Percentiles rank a stretch among this genome's conserved stretches.
phyloP scores from a whole-genome alignment of 2,797 vertebrate genomes.

The Natrix natrix region DNA sequence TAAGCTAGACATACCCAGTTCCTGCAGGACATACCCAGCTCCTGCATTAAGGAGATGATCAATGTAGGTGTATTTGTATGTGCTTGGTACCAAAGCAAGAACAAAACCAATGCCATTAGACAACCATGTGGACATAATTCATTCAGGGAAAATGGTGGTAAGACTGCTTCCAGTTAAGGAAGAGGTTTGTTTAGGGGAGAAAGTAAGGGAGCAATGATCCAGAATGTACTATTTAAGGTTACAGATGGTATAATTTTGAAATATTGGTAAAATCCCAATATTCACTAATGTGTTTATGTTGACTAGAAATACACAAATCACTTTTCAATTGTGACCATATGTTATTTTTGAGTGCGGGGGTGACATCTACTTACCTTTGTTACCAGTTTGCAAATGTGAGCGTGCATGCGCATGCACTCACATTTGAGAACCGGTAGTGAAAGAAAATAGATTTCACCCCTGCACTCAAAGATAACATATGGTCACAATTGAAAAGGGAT shows the following conservation, averaged over 20 bases:
- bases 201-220: background rate
- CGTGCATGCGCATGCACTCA: no score
- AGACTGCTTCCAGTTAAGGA: background rate
- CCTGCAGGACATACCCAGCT: no score
- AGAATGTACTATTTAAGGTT: background rate
- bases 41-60: background rate
- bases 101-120: background rate
- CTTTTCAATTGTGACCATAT: background rate
- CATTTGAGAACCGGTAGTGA: no score
- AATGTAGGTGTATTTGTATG: background rate
- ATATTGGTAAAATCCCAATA: background rate
- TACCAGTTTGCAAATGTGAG: no score
- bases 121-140: background rate
- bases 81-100: background rate
- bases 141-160: background rate
- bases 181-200: slow-evolving; percentile 18
- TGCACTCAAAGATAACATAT: no score
- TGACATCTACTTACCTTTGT: no score
- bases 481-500: no score
- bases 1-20: no score
- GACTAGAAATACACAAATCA: slow-evolving; percentile 29
- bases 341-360: background rate
- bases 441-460: no score
- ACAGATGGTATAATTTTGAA: background rate
- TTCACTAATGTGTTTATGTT: slow-evolving; percentile 11